Evolutionary conservation across 2,797 vertebrate genomes (phyloP).

Genomic region (Myotis pilosus): DNA sequence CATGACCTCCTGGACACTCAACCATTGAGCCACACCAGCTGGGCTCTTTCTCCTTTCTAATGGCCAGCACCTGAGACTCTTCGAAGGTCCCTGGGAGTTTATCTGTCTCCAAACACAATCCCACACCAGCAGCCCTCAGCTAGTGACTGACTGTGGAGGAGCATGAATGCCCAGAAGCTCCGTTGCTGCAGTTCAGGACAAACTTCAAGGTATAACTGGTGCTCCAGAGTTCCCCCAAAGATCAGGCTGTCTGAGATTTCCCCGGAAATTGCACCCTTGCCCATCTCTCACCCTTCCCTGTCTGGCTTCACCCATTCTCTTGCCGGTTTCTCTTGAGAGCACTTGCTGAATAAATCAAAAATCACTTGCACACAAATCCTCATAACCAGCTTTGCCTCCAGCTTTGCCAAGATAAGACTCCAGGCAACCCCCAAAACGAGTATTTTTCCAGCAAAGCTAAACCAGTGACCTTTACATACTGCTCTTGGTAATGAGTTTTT

Average conservation of each 20-base stretch:
- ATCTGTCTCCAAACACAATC: not conserved
- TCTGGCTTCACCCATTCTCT: not conserved
- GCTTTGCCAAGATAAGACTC: not conserved
- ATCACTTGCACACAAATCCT: not conserved
- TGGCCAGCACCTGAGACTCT: not conserved
- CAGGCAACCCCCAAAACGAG: not conserved
- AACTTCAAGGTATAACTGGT: not conserved
- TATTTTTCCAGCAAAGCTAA: constrained; percentile 40
- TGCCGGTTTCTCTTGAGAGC: not conserved
- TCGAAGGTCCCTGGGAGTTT: not conserved
- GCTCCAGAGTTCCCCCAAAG: not conserved
- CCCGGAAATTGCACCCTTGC: not conserved
- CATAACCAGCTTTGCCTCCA: constrained; percentile 5
- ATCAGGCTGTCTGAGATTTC: not conserved
- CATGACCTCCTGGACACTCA: too few relatives aligned
- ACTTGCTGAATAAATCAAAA: constrained; percentile 26
- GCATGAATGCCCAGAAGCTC: not conserved
- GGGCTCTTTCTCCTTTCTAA: not conserved
- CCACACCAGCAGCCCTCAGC: not conserved
- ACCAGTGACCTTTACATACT: not conserved
- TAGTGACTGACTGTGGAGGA: not conserved
- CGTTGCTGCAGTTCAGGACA: not conserved
- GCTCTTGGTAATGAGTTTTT: constrained; percentile 6
- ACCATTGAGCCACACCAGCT: too few relatives aligned
- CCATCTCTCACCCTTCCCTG: not conserved